Percentiles rank a stretch among this genome's conserved stretches.
Conservation (phyloP, 2,888 invertebrate species). For the Tipula vernalis region DNA sequence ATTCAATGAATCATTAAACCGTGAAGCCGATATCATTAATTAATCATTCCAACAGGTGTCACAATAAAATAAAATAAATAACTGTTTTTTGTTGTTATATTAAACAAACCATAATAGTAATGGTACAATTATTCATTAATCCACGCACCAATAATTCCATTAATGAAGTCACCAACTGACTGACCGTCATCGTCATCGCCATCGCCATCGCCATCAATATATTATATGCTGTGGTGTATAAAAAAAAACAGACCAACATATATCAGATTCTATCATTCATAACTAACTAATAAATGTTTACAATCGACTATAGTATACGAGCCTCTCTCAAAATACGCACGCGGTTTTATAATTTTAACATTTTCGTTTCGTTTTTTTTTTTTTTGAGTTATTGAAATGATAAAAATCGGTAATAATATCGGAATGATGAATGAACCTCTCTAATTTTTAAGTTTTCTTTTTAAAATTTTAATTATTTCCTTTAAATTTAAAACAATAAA, state of each 20-base stretch:
- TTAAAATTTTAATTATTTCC: neutral
- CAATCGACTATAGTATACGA: no score
- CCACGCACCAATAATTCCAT: neutral
- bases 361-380: neutral
- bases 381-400: neutral
- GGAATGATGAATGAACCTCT: neutral
- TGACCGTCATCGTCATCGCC: neutral
- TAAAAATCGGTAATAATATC: neutral
- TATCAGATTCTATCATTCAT: neutral
- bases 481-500: conserved; percentile 1
- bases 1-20: conserved; percentile 4
- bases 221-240: neutral
- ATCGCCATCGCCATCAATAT: neutral
- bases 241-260: neutral
- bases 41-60: conserved; percentile 4
- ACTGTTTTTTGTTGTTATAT: neutral
- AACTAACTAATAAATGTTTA: neutral
- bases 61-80: neutral
- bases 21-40: neutral
- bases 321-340: neutral
- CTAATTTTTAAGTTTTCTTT: neutral
- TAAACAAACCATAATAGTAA: neutral
- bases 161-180: conserved; percentile 4
- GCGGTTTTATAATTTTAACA: neutral
- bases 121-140: neutral